Evolutionary conservation across 1,140 invertebrate species (phyloP), one percentile per base, ranked within the genome.

Genomic region (Stegodyphus mimosarum): DNA sequence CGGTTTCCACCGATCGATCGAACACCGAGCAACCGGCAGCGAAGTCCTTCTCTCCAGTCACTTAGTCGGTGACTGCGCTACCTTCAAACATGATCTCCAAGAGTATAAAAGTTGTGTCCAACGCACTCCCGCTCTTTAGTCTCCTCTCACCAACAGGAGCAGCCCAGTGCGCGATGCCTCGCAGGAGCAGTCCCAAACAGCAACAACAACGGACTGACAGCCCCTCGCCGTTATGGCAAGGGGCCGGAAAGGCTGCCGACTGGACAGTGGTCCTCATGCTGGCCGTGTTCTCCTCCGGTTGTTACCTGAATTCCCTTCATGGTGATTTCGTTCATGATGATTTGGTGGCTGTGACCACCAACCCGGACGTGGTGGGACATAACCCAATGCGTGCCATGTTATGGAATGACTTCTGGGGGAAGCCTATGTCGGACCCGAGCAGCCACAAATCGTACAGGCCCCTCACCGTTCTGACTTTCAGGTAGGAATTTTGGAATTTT

Each of bases 361-460:
- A 97, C 90, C 94, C 93, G 88, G 96, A 98, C 90, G 94, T 97
- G 15, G 91, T 94, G 51, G 95, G 94, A 0, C 91, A 92, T 49
- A 94, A 93, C 55, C 91, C 94, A 0, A 88, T 95, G 71, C 89
- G 89, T 53, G 92, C 93, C 76, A 91, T 97, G 17, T 94, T 96
- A 87, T 91, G 92, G 86, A 95, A 97, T 90, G 96, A 98, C 90
- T 98, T 97, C 89, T 98, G 96, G 96, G 96, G 96, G 9, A 96
- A 95, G 33, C 95, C 95, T 9, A 96, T 98, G 95, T 92, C 93
- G n/a, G 95, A 96, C 90, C 91, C 94, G 49, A 92, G 92, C 52
- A 97, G 95, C 88, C 97, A 98, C 89, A 97, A 97, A 90, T 97
- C 96, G 0, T 98, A 96, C 88, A 92, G 97, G 75, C 97, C 97